Base-by-base conservation (phyloP, 30 jellyfish, hydroid and myxozoan species). In the Chrysaora quinquecirrha region DNA sequence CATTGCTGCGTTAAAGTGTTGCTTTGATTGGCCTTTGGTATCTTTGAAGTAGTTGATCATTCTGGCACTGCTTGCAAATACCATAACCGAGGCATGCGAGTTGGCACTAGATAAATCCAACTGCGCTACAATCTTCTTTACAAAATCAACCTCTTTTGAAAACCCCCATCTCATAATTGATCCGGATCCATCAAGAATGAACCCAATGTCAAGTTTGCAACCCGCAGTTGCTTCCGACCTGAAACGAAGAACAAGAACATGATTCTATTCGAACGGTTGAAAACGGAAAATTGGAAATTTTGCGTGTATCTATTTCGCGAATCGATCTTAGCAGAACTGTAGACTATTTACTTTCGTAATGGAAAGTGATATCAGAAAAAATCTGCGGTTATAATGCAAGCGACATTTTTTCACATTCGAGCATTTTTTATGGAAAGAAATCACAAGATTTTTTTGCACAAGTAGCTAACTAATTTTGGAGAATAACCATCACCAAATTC, bases 111-210 rank as follows among this genome's bases (percentile, higher is more conserved):
- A 71, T 1, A 71, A 1, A 1, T 35, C 65, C 33, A 71, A 4
- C n/a, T 23, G 68, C 4, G 25, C 38, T 24, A 75, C 49, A 3
- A 76, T 21, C 3, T 32, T 61, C 32, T 76, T 76, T 2, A 76
- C 80, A 25, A 76, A 76, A 1, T 38, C 34, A 2, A 22, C 30
- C 48, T 76, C 88, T 56, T 76, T 30, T 16, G 27, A 1, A 34
- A 76, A 60, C 1, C 88, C 88, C 22, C 24, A 3, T 19, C 71
- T 23, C 4, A 67, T 64, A 18, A 76, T 58, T 28, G 88, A 76
- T 12, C 77, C 73, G 43, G 88, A 76, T 22, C 49, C 79, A 76
- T 76, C 88, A 24, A 76, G 43, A 14, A 76, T 61, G 48, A 76
- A 48, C 7, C 88, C 88, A 27, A 76, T 22, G 68, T 76, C 88